These are phyloP conservation scores for Caenorhabditis wallacei DNA, from an alignment of 2,888 invertebrate species.

Conservation along the genomic window DNA sequence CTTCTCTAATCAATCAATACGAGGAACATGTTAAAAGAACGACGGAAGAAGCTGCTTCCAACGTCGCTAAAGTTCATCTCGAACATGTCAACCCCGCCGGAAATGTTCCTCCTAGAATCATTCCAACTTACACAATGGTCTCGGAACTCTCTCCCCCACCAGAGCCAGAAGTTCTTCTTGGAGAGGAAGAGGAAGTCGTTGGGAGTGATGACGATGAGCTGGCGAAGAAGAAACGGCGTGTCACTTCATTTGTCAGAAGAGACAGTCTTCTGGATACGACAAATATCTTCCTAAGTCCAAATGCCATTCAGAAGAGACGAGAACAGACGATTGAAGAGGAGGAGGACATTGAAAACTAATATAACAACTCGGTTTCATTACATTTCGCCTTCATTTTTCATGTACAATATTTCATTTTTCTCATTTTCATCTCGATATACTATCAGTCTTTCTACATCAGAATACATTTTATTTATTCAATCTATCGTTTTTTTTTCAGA, in stretches of 20 bases:
- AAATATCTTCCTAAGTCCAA: slow-evolving; percentile 51
- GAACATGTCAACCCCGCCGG: slow-evolving; percentile 15
- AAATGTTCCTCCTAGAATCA: slow-evolving; percentile 29
- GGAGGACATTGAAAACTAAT: slow-evolving; percentile 30
- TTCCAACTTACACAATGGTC: slow-evolving; percentile 5
- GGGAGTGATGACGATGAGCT: slow-evolving; percentile 16
- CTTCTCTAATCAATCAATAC: neutral
- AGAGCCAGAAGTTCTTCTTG: slow-evolving; percentile 26
- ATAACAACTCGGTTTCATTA: no score
- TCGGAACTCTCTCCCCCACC: neutral
- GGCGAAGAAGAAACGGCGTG: slow-evolving; percentile 48
- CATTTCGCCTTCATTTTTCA: slow-evolving; percentile 2
- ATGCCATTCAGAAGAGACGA: slow-evolving; percentile 32
- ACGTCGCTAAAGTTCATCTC: neutral
- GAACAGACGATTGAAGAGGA: slow-evolving; percentile 51
- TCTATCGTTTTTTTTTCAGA: no score
- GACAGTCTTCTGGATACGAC: slow-evolving; percentile 57
- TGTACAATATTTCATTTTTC: slow-evolving; percentile 7
- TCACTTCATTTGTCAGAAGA: slow-evolving; percentile 45
- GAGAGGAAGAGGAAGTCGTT: slow-evolving; percentile 13
- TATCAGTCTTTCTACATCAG: neutral
- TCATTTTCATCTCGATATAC: slow-evolving; percentile 1
- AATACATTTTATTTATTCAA: no score
- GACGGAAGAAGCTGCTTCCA: neutral
- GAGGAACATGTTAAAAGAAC: slow-evolving; percentile 88